Conservation (phyloP, 2,888 invertebrate species). For the Plebejus melissa region DNA sequence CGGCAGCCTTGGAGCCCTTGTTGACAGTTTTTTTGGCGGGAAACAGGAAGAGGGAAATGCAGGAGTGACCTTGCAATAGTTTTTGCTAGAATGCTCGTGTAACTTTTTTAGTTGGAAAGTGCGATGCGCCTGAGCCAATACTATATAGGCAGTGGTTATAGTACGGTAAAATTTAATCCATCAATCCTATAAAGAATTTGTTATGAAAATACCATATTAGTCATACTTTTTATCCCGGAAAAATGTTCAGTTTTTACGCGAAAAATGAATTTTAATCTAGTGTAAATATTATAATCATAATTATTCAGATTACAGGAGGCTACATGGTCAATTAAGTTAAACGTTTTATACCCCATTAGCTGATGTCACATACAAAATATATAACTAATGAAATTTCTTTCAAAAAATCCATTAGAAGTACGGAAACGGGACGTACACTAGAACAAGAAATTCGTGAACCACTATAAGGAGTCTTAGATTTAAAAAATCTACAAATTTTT, state of each 20-base stretch:
- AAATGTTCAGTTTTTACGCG: too few relatives aligned
- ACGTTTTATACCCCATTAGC: not conserved
- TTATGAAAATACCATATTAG: too few relatives aligned
- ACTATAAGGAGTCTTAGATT: too few relatives aligned
- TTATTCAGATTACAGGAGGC: not conserved
- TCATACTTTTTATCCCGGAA: too few relatives aligned
- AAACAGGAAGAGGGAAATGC: slow-evolving; percentile 51
- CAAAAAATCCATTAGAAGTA: slow-evolving; percentile 16
- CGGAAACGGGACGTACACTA: not conserved
- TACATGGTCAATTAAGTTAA: not conserved
- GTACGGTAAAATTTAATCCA: too few relatives aligned
- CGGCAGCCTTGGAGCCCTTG: slow-evolving; percentile 49
- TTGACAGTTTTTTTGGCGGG: slow-evolving; percentile 51
- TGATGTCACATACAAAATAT: slow-evolving; percentile 16
- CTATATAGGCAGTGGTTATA: too few relatives aligned
- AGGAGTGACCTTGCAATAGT: slow-evolving; percentile 29
- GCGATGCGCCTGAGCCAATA: not conserved
- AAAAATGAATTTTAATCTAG: too few relatives aligned
- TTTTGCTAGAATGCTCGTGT: not conserved
- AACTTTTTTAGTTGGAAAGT: not conserved
- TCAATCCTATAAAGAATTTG: too few relatives aligned
- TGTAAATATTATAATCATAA: too few relatives aligned
- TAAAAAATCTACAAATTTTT: too few relatives aligned
- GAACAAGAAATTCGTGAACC: not conserved
- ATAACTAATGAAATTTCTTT: slow-evolving; percentile 23